These are phyloP conservation scores for Cephalopholis sonnerati DNA, from an alignment of 2,113 vertebrate species.

Conservation along the genomic window DNA sequence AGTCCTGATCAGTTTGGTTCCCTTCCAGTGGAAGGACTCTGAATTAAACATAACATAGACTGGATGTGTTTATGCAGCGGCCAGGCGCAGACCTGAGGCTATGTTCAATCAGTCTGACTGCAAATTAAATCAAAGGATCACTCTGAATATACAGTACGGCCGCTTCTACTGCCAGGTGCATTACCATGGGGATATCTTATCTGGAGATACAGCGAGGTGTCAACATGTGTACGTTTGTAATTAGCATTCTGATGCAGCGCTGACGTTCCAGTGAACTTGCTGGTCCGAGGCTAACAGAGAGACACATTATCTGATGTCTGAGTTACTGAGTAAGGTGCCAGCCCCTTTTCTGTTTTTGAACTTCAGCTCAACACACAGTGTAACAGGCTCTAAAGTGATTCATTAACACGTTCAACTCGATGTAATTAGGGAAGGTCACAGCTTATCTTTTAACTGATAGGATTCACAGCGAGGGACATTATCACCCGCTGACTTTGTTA, in stretches of 20 bases:
- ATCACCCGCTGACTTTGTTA: not conserved
- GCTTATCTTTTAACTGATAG: slow-evolving; percentile 28
- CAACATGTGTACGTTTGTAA: slow-evolving; percentile 65
- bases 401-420: slow-evolving; percentile 47
- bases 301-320: slow-evolving; percentile 5
- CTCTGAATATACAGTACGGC: slow-evolving; percentile 55
- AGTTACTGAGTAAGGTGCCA: not conserved
- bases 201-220: slow-evolving; percentile 53
- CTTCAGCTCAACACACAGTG: not conserved
- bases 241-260: slow-evolving; percentile 43
- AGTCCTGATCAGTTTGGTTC: slow-evolving; percentile 76
- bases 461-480: not conserved
- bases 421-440: slow-evolving; percentile 44
- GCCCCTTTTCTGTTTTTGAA: not conserved
- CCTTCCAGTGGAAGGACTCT: slow-evolving; percentile 69
- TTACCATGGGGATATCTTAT: slow-evolving; percentile 54
- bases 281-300: not conserved
- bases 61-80: slow-evolving; percentile 73
- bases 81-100: slow-evolving; percentile 71
- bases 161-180: slow-evolving; percentile 61
- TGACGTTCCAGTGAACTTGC: slow-evolving; percentile 7
- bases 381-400: slow-evolving; percentile 27
- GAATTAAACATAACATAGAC: slow-evolving; percentile 79
- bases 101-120: slow-evolving; percentile 77
- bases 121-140: slow-evolving; percentile 73